Base-by-base conservation (phyloP, 2,888 invertebrate genomes). In the Sarcophaga carnaria region DNA sequence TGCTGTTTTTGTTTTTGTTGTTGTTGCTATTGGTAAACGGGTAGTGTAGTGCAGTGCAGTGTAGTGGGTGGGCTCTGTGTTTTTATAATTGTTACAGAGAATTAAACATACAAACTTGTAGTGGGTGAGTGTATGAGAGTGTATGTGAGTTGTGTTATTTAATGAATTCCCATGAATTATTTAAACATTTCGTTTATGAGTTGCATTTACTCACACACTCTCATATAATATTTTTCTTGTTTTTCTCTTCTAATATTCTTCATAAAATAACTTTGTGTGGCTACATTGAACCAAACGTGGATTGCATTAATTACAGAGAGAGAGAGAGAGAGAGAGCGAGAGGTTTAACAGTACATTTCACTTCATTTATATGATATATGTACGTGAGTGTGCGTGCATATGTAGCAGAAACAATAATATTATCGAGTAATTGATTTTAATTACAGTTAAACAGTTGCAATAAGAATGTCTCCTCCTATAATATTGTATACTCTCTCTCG, bases 231-330 rank as follows among this genome's bases (percentile, higher is more conserved):
- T 54, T 54, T 54, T 54, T 54, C 17, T 54, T 54, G 2, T 14
- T 54, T 54, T 14, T 54, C 17, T 5, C 2, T 14, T 54, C 12
- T 12, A 54, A 17, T 54, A 54, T 14, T 54, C 54, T 54, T 17
- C 17, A 54, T 54, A 54, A 17, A 54, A 54, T 54, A 54, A 54
- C 54, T 54, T 4, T 54, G 4, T 17, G 2, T 0, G 37, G 37
- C 37, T 3, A 37, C 54, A 14, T 14, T 14, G 17, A 54, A 12
- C 0, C 17, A 17, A 54, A 54, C 12, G 54, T 54, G 54, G 75
- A 79, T 80, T 72, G 76, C 67, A 69, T 77, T 86, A 83, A 83
- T 83, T 80, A 83, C 54, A 69, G 67, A 2, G 37, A 37, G 37
- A 8, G 37, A 37, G 8, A 22, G 22, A 22, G 8, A 37, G 37